Conservation (phyloP, 2,888 invertebrate species). For the Meteorus colon region DNA sequence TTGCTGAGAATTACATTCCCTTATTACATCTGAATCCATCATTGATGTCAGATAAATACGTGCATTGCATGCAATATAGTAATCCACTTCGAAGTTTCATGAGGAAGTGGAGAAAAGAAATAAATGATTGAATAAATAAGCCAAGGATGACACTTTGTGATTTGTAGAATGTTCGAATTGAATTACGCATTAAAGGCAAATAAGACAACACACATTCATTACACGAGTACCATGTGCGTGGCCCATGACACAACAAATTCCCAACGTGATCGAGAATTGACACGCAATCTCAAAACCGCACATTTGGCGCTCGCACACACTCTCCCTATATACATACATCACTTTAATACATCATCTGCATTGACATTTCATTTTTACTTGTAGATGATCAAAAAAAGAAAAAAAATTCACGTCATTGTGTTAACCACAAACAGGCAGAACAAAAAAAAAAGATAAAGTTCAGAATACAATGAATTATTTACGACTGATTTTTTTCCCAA, state of each 20-base stretch:
- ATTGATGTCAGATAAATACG: too few species aligned
- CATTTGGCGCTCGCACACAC: constrained; percentile 37
- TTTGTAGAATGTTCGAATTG: not conserved
- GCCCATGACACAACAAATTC: constrained; percentile 51
- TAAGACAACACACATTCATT: constrained; percentile 38
- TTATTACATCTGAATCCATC: too few species aligned
- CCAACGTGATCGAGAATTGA: constrained; percentile 46
- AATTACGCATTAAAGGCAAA: not conserved
- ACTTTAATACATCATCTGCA: not conserved
- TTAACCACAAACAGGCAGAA: not conserved
- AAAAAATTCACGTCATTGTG: not conserved
- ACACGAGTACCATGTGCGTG: constrained; percentile 49
- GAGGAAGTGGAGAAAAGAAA: constrained; percentile 1
- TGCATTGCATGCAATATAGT: too few species aligned
- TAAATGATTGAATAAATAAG: constrained; percentile 16
- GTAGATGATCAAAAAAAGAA: not conserved
- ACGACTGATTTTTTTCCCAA: not conserved
- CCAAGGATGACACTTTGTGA: not conserved
- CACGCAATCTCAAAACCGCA: constrained; percentile 28
- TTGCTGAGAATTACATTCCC: too few species aligned
- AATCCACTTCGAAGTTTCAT: too few species aligned
- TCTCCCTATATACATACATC: constrained; percentile 12
- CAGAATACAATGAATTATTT: not conserved
- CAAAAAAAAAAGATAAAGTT: too few species aligned
- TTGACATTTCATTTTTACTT: not conserved